Base-by-base conservation (phyloP, 2,113 vertebrate species). In the Hystrix brachyura region DNA sequence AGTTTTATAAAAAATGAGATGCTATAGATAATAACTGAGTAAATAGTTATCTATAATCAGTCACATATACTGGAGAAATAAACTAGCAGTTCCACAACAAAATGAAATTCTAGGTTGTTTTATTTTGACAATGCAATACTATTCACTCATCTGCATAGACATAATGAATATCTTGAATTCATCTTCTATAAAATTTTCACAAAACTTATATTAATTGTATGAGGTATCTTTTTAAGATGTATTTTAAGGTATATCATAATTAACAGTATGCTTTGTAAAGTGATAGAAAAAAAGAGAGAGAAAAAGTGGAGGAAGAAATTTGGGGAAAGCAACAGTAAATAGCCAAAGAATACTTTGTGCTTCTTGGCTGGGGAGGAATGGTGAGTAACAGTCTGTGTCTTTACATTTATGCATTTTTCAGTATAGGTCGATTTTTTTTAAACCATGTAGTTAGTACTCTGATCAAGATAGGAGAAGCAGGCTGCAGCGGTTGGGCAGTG, bases 1-100 rank as follows among this genome's bases (percentile, higher is more conserved):
- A 87, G 53, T 71, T 60, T 92, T n/a, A 55, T 94, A 71, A 65
- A 67, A 95, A 43, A 62, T 69, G 34, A 62, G 53, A 64, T 80
- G 14, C 7, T 55, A 34, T 21, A 5, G 13, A 57, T 86, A 23
- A 83, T 72, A 76, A 86, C 38, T n/a, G 59, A 93, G 32, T 48
- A 62, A 3, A 29, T 34, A 0, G 51, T 34, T 55, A 59, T 8
- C n/a, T 79, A 53, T 51, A 43, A 55, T 34, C 7, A 59, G 74
- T 51, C 46, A 90, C 19, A 46, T 32, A 17, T 38, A 48, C 14
- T 59, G 14, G 38, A 65, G 53, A 91, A 27, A 43, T 83, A 90
- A 84, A 21, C 25, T 80, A 78, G 38, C 29, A 79, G 4, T 38
- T 72, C 43, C 13, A 14, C 3, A 67, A n/a, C 11, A 62, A 38